phyloP scores from a whole-genome alignment of 92 coral and sea anemone species.

The Actinernus sp. region DNA sequence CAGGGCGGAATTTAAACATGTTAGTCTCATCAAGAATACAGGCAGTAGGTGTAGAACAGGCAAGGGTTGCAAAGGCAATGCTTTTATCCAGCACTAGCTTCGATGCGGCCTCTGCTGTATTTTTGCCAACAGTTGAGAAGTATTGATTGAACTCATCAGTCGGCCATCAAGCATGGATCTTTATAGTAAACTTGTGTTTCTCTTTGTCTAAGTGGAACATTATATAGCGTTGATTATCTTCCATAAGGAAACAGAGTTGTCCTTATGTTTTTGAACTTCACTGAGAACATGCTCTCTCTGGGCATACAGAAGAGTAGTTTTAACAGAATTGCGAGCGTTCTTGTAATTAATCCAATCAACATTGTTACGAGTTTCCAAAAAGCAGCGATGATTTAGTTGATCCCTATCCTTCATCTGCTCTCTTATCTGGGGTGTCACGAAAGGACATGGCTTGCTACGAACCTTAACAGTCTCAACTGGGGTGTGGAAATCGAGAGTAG shows the following conservation, averaged over 20 bases:
- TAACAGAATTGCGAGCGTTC: constrained; percentile 3
- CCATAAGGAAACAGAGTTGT: constrained; percentile 35
- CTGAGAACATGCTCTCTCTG: neutral
- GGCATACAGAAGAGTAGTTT: neutral
- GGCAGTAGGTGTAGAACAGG: too few relatives aligned
- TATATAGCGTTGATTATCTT: constrained; percentile 11
- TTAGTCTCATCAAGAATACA: neutral
- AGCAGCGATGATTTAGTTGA: constrained; percentile 21
- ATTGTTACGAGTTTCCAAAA: constrained; percentile 11
- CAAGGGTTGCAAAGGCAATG: too few relatives aligned
- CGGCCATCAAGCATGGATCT: neutral
- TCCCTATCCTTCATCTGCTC: constrained; percentile 24
- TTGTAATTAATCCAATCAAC: constrained; percentile 23
- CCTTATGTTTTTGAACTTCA: constrained; percentile 11
- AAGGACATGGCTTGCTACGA: constrained; percentile 15
- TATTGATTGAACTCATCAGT: constrained; percentile 14
- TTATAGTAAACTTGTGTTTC: neutral
- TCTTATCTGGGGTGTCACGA: constrained; percentile 14
- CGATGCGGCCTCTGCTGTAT: too few relatives aligned
- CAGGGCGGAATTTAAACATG: constrained; percentile 6
- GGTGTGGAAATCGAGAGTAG: constrained; percentile 31
- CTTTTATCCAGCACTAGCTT: too few relatives aligned
- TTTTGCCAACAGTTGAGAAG: too few relatives aligned
- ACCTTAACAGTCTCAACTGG: constrained; percentile 36
- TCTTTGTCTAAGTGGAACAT: constrained; percentile 16